A percentile compares a stretch with the other conserved stretches of the same genome.
These are phyloP conservation scores for Aythya fuligula DNA, from an alignment of 2,797 vertebrate genomes.

Conservation along the genomic window DNA sequence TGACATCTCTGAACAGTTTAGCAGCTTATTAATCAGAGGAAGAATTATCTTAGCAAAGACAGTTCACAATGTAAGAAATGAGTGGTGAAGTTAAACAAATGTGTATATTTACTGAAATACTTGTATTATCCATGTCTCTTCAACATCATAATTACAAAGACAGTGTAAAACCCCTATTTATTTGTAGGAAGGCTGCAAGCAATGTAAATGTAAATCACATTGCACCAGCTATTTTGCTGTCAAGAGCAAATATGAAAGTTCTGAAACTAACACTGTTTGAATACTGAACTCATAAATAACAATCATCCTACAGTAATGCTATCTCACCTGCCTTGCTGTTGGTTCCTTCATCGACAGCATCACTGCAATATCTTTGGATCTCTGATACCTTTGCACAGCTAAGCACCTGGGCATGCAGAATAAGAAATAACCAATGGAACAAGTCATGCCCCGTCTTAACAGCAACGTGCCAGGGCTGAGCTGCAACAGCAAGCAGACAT, in stretches of 20 bases:
- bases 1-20: background rate
- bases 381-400: background rate
- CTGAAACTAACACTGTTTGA: background rate
- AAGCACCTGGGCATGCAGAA: rapidly evolving
- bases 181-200: background rate
- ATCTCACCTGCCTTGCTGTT: background rate
- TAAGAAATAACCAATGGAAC: background rate
- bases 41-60: background rate
- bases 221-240: background rate
- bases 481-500: background rate
- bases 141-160: background rate
- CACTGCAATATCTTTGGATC: background rate
- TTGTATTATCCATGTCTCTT: background rate
- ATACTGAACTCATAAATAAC: background rate
- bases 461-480: background rate
- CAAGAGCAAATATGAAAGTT: background rate
- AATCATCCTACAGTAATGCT: background rate
- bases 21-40: background rate
- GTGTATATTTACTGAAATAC: background rate
- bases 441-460: background rate
- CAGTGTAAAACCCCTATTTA: background rate
- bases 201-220: background rate
- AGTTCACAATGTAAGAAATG: background rate
- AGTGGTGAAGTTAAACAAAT: background rate
- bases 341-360: background rate